Conservation (phyloP, 1,140 invertebrate genomes). For the Zaprionus inermis region DNA sequence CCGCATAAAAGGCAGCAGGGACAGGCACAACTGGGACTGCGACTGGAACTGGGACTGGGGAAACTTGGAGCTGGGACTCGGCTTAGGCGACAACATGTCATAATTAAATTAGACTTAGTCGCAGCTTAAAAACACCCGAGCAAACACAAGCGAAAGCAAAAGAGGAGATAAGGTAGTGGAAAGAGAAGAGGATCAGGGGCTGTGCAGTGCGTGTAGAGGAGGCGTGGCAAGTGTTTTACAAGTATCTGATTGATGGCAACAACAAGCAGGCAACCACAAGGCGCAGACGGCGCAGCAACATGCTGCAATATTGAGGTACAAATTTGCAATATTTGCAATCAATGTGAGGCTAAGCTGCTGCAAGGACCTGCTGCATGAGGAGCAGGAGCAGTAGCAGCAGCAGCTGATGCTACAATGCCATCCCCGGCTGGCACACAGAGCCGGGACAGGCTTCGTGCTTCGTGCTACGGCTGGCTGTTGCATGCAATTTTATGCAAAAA, state of each 20-base stretch:
- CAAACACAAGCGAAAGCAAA: slow-evolving; percentile 50
- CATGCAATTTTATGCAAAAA: slow-evolving; percentile 82
- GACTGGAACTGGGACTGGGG: slow-evolving; percentile 1
- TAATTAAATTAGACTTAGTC: slow-evolving; percentile 82
- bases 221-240: slow-evolving; percentile 33
- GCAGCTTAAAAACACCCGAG: slow-evolving; percentile 73
- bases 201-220: neutral
- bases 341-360: slow-evolving; percentile 30
- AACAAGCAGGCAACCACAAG: neutral
- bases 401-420: slow-evolving; percentile 5
- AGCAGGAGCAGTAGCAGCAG: slow-evolving; percentile 44
- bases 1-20: slow-evolving; percentile 54
- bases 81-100: slow-evolving; percentile 72
- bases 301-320: slow-evolving; percentile 30
- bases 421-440: slow-evolving; percentile 26
- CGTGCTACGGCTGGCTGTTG: slow-evolving; percentile 62
- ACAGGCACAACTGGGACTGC: neutral
- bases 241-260: slow-evolving; percentile 29
- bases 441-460: slow-evolving; percentile 1
- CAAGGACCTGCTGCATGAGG: slow-evolving; percentile 15
- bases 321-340: slow-evolving; percentile 56
- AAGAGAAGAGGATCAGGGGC: neutral
- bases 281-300: neutral
- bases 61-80: slow-evolving; percentile 2
- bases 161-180: neutral